A percentile compares a stretch with the other conserved stretches of the same genome.
Evolutionary conservation across 2,797 vertebrate species (phyloP).

Genomic region (Mastacembelus armatus): DNA sequence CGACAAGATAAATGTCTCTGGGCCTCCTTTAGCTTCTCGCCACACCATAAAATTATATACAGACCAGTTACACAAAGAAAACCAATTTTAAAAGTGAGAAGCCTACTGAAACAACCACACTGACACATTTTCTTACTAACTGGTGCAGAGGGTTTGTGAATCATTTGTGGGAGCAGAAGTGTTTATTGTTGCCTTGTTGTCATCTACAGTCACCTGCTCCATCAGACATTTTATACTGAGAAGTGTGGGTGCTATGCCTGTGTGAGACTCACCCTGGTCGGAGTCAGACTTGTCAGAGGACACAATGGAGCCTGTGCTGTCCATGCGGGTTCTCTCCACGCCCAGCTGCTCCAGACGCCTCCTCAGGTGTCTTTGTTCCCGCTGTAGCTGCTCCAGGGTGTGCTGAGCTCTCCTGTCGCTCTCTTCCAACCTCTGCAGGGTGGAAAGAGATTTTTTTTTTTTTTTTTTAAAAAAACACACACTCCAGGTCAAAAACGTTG

Average conservation of each 20-base stretch:
- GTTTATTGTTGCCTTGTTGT: too few species aligned
- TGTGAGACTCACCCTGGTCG: slow-evolving; percentile 87
- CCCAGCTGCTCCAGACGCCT: slow-evolving; percentile 95
- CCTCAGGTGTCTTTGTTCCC: slow-evolving; percentile 93
- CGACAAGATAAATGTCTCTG: background rate
- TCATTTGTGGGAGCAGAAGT: too few species aligned
- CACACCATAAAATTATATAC: background rate
- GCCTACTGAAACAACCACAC: background rate
- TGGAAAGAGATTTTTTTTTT: background rate
- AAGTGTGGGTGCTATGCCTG: background rate
- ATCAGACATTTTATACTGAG: background rate
- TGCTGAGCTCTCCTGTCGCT: slow-evolving; percentile 90
- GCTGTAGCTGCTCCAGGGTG: slow-evolving; percentile 93
- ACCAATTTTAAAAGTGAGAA: background rate
- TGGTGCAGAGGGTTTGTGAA: too few species aligned
- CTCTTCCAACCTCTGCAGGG: slow-evolving; percentile 91
- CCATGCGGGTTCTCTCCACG: slow-evolving; percentile 90
- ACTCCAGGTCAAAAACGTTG: background rate
- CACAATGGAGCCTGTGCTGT: slow-evolving; percentile 89
- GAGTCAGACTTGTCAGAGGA: slow-evolving; percentile 93
- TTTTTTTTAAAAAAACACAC: background rate
- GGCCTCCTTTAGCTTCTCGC: background rate
- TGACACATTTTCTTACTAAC: too few species aligned
- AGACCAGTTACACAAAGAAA: background rate
- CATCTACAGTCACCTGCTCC: background rate